Conservation (phyloP, 2,888 invertebrate genomes). For the Apamea epomidion region DNA sequence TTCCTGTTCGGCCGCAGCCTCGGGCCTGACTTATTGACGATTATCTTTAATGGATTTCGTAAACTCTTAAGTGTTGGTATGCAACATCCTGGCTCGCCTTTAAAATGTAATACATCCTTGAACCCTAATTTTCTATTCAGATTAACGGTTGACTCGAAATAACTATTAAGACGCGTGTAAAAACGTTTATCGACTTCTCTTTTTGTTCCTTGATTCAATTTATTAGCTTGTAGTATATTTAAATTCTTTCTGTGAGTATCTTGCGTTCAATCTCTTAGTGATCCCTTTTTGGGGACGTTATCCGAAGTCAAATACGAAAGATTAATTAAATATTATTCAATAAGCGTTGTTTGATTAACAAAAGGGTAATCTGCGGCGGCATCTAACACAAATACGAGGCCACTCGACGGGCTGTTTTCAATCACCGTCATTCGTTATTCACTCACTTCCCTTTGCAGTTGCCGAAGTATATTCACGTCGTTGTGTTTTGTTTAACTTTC, state of each 20-base stretch:
- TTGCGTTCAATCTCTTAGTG: constrained; percentile 68
- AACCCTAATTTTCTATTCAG: constrained; percentile 80
- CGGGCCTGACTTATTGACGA: constrained; percentile 83
- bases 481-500: constrained; percentile 89
- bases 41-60: constrained; percentile 88
- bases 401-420: constrained; percentile 87
- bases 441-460: constrained; percentile 88
- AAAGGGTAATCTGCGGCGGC: constrained; percentile 89
- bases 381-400: constrained; percentile 88
- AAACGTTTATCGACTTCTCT: constrained; percentile 67
- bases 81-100: constrained; percentile 77
- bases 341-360: constrained; percentile 89
- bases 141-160: constrained; percentile 77
- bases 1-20: constrained; percentile 82
- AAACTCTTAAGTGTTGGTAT: constrained; percentile 84
- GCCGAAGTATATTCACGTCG: constrained; percentile 85
- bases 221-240: constrained; percentile 62
- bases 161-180: constrained; percentile 73
- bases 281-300: constrained; percentile 71
- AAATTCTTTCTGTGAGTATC: constrained; percentile 64
- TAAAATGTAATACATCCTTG: constrained; percentile 78
- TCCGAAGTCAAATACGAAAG: constrained; percentile 85
- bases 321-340: constrained; percentile 90
- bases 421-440: constrained; percentile 90
- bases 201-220: constrained; percentile 53